Evolutionary conservation across 2,888 invertebrate genomes (phyloP).

Genomic region (Pseudolycoriella hygida): DNA sequence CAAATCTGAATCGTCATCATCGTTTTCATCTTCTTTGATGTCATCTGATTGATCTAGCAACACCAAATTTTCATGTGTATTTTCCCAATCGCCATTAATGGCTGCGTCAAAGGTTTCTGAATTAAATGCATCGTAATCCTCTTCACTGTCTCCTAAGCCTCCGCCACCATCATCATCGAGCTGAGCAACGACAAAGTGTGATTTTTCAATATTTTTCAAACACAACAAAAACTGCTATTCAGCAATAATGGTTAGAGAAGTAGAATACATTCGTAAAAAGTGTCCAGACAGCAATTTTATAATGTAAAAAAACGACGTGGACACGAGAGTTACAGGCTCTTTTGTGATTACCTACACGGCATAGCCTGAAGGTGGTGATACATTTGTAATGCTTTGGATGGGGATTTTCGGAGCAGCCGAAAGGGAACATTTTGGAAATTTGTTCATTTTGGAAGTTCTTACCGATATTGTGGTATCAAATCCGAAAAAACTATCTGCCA

Average conservation of each 20-base stretch:
- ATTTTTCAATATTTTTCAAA: not conserved
- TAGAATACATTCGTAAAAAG: not conserved
- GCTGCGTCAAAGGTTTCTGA: constrained; percentile 82
- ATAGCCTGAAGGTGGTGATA: no score
- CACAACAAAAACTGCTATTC: not conserved
- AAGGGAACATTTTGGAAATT: not conserved
- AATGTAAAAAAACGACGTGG: not conserved
- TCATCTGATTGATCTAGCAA: constrained; percentile 34
- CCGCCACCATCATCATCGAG: constrained; percentile 24
- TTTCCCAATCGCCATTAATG: constrained; percentile 56
- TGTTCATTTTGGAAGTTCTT: constrained; percentile 28
- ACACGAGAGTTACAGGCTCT: not conserved
- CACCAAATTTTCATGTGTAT: constrained; percentile 50
- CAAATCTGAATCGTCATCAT: constrained; percentile 23
- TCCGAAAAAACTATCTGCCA: constrained; percentile 81
- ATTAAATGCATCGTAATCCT: constrained; percentile 80
- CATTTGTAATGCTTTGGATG: no score
- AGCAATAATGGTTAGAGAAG: not conserved
- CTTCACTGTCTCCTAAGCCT: constrained; percentile 45
- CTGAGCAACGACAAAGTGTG: constrained; percentile 9
- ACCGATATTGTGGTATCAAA: constrained; percentile 64
- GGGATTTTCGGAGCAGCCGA: no score
- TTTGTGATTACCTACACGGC: no score
- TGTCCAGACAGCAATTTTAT: not conserved
- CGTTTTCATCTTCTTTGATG: constrained; percentile 10